Base-by-base conservation (phyloP, 2,113 vertebrate species). In the Pelodiscus sinensis region DNA sequence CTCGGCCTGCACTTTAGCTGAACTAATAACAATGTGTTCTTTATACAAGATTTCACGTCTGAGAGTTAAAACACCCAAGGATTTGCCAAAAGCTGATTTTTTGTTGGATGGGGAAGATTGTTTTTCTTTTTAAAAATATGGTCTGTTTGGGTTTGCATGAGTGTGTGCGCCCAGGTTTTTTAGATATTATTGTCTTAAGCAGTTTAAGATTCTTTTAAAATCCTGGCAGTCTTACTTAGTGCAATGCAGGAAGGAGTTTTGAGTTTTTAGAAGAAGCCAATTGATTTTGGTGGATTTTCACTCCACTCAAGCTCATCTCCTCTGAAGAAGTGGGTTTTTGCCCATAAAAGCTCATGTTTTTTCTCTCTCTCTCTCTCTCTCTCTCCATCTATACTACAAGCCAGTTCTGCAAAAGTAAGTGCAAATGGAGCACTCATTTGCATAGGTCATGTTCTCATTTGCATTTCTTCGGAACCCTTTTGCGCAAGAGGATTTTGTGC, bases 1-100 rank as follows among this genome's bases (percentile, higher is more conserved):
- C 96, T 94, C 94, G 95, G 93, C 83, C 94, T 96, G 50, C 31
- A 11, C 85, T 96, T 90, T 1, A 81, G 95, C 80, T 96, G 90
- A 82, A 84, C 82, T 96, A 95, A 94, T 95, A 96, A 96, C 90
- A 96, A 91, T 25, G 79, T 90, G 93, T 94, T 97, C 90, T 97
- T 96, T 86, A 92, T 44, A 86, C 9, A 62, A 92, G 95, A 87
- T 93, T 97, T 96, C 25, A 38, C 68, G 35, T 88, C 86, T 89
- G 71, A 62, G 91, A 82, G 62, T 94, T 90, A 82, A 89, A 92
- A 57, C 52, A n/a, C 2, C 24, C 18, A 38, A 75, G 89, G 93
- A 93, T 90, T 79, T 85, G 82, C 94, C 90, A 85, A 85, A 91
- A 97, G 83, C 50, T 94, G 81, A 58, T 90, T 91, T 91, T 91